These are phyloP conservation scores for Prunella himalayana DNA, from an alignment of 2,113 vertebrate genomes.

Conservation along the genomic window DNA sequence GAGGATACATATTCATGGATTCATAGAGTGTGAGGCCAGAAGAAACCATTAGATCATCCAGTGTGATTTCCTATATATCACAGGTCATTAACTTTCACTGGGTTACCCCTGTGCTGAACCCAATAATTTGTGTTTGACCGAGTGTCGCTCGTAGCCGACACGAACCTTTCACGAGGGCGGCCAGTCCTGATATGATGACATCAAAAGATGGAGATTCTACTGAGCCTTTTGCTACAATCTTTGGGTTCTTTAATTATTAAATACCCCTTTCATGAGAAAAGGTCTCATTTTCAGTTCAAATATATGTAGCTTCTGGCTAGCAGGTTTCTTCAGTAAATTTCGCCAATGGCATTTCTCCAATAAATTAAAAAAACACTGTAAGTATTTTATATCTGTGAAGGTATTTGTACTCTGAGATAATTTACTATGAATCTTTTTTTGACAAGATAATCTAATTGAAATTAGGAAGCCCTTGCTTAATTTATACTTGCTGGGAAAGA, in stretches of 20 bases:
- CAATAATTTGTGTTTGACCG: conserved; percentile 4
- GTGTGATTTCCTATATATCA: conserved; percentile 50
- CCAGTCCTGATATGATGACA: accelerated
- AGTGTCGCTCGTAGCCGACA: not conserved
- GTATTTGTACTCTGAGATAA: not conserved
- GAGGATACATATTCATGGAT: conserved; percentile 47
- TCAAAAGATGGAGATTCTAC: not conserved
- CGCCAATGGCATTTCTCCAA: not conserved
- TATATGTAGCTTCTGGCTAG: not conserved
- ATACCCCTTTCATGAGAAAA: not conserved
- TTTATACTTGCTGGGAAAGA: not conserved
- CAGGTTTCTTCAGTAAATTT: not conserved
- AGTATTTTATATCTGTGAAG: not conserved
- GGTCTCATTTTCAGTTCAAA: not conserved
- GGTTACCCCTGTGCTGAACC: conserved; percentile 54
- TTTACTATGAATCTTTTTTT: not conserved
- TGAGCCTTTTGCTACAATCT: not conserved
- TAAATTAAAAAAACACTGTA: not conserved
- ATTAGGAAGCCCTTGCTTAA: not conserved
- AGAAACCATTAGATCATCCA: conserved; percentile 61
- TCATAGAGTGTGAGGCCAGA: conserved; percentile 36
- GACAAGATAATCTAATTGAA: not conserved
- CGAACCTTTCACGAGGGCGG: not conserved
- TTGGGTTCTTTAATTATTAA: not conserved
- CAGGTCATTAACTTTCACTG: conserved; percentile 60